Percentiles rank a stretch among this genome's conserved stretches.
Conservation (phyloP, 2,113 vertebrate genomes). For the Porphyrio hochstetteri region DNA sequence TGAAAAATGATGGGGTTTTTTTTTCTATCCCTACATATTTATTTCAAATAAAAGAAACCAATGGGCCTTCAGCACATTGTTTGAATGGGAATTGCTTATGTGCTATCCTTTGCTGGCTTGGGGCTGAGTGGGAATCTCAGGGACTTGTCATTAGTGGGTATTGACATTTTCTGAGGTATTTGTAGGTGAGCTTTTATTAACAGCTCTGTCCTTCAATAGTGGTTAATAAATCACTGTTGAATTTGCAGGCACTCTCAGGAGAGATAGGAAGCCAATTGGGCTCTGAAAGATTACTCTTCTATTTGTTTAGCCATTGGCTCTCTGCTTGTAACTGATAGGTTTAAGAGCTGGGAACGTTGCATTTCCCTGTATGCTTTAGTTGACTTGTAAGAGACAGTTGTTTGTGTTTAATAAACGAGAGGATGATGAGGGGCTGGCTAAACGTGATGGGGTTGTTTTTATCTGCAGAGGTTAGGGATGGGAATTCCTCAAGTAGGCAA, state of each 20-base stretch:
- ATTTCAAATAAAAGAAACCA: background rate
- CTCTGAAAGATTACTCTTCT: conserved; percentile 21
- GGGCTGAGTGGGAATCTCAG: background rate
- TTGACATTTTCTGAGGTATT: background rate
- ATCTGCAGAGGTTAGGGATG: conserved; percentile 13
- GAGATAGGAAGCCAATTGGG: conserved; percentile 33
- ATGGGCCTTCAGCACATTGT: background rate
- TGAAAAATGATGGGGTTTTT: background rate
- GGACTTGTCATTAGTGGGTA: background rate
- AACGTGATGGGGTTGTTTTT: background rate
- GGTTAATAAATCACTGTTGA: conserved; percentile 57
- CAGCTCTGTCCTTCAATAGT: conserved; percentile 44
- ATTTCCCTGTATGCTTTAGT: conserved; percentile 48
- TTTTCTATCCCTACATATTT: background rate
- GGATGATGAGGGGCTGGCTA: conserved; percentile 33
- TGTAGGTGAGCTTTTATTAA: conserved; percentile 51
- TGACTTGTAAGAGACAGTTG: conserved; percentile 51
- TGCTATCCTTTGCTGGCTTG: background rate
- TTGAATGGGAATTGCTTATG: background rate
- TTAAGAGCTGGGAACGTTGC: conserved; percentile 20
- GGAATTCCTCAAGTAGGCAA: conserved; percentile 60
- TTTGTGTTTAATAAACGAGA: conserved; percentile 59
- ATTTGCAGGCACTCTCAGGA: background rate
- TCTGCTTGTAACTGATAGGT: conserved; percentile 6
- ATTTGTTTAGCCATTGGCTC: conserved; percentile 53